Conservation (phyloP, 2,888 invertebrate genomes). For the Ypsolopha scabrella region DNA sequence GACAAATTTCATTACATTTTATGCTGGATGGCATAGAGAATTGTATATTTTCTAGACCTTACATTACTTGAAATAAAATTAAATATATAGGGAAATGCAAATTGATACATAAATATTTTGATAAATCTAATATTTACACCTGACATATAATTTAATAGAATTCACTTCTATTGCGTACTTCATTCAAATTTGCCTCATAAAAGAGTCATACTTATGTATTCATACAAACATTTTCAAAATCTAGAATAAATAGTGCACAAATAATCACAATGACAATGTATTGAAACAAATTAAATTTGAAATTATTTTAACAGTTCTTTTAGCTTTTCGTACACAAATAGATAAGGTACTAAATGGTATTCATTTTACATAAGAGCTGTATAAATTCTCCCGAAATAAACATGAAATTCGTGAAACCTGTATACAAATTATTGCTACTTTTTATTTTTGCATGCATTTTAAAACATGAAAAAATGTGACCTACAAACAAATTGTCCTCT, state of each 20-base stretch:
- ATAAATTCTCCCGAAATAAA: no score
- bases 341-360: no score
- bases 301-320: no score
- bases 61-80: not conserved
- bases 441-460: no score
- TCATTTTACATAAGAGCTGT: no score
- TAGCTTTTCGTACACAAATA: no score
- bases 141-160: constrained; percentile 1
- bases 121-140: constrained; percentile 3
- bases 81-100: not conserved
- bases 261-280: not conserved
- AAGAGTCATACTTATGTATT: not conserved
- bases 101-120: not conserved
- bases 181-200: not conserved
- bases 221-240: not conserved
- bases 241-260: not conserved
- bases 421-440: no score
- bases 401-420: no score
- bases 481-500: no score
- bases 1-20: constrained; percentile 20
- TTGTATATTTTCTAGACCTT: constrained; percentile 8
- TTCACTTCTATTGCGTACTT: not conserved
- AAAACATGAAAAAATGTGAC: no score
- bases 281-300: not conserved
- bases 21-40: constrained; percentile 24